phyloP scores from a whole-genome alignment of 2,113 vertebrate species.

The Alligator mississippiensis region DNA sequence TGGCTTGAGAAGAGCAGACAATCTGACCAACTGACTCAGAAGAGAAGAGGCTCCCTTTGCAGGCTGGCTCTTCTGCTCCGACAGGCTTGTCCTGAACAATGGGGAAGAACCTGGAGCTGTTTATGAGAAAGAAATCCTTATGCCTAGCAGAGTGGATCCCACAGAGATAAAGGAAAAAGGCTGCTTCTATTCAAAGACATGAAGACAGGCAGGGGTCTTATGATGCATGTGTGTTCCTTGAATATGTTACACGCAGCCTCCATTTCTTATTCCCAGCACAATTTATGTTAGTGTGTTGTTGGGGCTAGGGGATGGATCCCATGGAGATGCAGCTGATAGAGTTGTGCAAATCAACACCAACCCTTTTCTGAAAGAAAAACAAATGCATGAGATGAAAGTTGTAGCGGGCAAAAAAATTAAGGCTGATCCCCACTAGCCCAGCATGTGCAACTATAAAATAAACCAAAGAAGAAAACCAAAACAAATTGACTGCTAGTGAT shows the following conservation, averaged over 20 bases:
- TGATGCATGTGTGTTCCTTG: neutral
- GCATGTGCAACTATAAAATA: constrained; percentile 50
- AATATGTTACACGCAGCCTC: neutral
- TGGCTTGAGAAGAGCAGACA: constrained; percentile 8
- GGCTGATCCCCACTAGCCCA: constrained; percentile 49
- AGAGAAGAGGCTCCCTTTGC: constrained; percentile 8
- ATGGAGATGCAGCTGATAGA: neutral
- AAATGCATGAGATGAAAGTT: constrained; percentile 39
- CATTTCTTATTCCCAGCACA: neutral
- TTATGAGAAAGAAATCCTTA: constrained; percentile 27
- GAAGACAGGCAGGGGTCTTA: neutral
- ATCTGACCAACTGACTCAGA: neutral
- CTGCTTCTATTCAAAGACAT: neutral
- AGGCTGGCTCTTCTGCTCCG: constrained; percentile 12
- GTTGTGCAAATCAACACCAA: constrained; percentile 40
- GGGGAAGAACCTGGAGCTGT: constrained; percentile 16
- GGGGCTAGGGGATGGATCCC: neutral
- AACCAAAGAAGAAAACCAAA: constrained; percentile 61
- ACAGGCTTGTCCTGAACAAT: constrained; percentile 13
- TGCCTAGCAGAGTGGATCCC: neutral
- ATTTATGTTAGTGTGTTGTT: neutral
- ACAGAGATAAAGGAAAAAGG: neutral
- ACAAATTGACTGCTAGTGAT: constrained; percentile 9
- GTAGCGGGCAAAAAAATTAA: constrained; percentile 1
- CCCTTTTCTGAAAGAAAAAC: constrained; percentile 40